Conservation (phyloP, 2,797 vertebrate species). For the Helostoma temminkii region DNA sequence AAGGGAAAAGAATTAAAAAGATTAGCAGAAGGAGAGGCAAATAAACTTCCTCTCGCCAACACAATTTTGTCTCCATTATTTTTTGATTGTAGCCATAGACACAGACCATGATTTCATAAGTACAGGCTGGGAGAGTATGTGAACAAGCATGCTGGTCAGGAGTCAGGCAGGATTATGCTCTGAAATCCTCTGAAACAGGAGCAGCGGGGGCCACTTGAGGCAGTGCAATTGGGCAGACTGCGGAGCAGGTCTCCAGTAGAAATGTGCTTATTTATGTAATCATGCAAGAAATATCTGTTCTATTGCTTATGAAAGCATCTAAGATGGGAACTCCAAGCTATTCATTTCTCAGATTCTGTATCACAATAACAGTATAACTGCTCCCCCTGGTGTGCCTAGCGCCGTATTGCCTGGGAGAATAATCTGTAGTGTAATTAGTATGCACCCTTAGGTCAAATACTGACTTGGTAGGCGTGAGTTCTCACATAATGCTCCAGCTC, state of each 20-base stretch:
- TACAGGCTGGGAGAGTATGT: slow-evolving; percentile 49
- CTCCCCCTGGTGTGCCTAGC: slow-evolving; percentile 94
- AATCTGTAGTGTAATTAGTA: slow-evolving; percentile 65
- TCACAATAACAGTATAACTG: slow-evolving; percentile 88
- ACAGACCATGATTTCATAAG: slow-evolving; percentile 45
- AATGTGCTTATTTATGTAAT: slow-evolving; percentile 83
- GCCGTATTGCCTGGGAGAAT: slow-evolving; percentile 76
- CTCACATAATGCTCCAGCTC: slow-evolving; percentile 44
- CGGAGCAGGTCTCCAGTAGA: slow-evolving; percentile 65
- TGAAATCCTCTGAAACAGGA: slow-evolving; percentile 76
- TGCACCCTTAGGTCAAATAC: slow-evolving; percentile 70
- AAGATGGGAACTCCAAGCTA: slow-evolving; percentile 67
- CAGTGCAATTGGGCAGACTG: slow-evolving; percentile 65
- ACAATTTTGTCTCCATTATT: slow-evolving; percentile 34
- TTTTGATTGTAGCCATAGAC: slow-evolving; percentile 32
- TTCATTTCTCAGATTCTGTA: slow-evolving; percentile 45
- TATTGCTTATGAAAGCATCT: slow-evolving; percentile 72
- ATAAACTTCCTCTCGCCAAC: slow-evolving; percentile 23
- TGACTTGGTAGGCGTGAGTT: slow-evolving; percentile 53
- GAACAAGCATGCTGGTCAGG: slow-evolving; percentile 60
- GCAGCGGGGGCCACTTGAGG: slow-evolving; percentile 73
- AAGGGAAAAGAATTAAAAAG: slow-evolving; percentile 48
- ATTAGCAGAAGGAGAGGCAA: slow-evolving; percentile 31
- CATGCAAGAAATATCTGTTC: slow-evolving; percentile 80
- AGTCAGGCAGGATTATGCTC: slow-evolving; percentile 74